Evolutionary conservation across 2,888 invertebrate species (phyloP).

Genomic region (Dasysyrphus albostriatus): DNA sequence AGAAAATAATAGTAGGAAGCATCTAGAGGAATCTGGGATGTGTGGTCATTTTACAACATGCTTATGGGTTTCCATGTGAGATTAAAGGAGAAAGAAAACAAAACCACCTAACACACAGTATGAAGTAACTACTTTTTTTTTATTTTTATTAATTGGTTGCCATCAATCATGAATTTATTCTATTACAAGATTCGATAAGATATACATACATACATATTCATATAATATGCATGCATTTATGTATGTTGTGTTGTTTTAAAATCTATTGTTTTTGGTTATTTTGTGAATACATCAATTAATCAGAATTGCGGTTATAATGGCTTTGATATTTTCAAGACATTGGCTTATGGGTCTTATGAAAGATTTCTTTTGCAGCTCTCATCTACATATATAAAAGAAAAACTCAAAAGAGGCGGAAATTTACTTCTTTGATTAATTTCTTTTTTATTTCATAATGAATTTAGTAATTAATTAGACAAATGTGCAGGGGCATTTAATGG

Average conservation of each 20-base stretch:
- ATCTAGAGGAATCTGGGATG: constrained; percentile 27
- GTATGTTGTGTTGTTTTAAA: not conserved
- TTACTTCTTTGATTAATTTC: constrained; percentile 27
- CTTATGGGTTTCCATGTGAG: constrained; percentile 4
- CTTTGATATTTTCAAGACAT: not conserved
- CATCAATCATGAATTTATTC: constrained; percentile 27
- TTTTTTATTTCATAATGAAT: constrained; percentile 26
- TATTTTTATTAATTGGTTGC: not conserved
- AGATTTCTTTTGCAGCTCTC: not conserved
- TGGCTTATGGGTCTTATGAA: not conserved
- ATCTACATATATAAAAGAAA: not conserved
- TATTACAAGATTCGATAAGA: constrained; percentile 22
- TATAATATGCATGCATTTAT: no score
- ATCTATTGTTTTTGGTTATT: constrained; percentile 13
- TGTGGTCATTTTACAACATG: constrained; percentile 32
- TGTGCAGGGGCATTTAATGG: not conserved
- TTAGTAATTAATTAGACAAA: constrained; percentile 23
- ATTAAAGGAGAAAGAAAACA: no score
- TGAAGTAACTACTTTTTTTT: constrained; percentile 2
- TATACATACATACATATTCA: not conserved
- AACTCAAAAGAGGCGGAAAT: constrained; percentile 9
- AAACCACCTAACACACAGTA: not conserved
- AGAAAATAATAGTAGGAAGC: constrained; percentile 38
- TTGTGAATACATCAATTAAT: constrained; percentile 29
- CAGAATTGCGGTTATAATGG: constrained; percentile 9